Base-by-base conservation (phyloP, 2,797 vertebrate species). In the Natrix natrix region DNA sequence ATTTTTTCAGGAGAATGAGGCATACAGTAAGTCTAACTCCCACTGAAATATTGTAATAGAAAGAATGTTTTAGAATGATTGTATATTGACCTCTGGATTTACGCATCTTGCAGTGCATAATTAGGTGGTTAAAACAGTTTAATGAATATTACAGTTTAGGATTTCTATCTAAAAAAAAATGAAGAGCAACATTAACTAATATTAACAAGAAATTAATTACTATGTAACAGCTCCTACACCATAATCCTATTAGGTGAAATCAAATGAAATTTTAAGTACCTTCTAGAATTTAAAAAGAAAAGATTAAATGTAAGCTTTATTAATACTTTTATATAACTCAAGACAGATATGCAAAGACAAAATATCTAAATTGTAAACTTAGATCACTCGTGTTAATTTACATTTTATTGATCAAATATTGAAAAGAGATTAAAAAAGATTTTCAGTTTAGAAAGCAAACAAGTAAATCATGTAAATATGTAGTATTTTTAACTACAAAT, bases 291-390 rank as follows among this genome's bases (percentile, higher is more conserved):
- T 91, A 93, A 91, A 96, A 52, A 93, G 83, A 95, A 92, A 95
- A 92, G 92, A 91, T 97, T 94, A 96, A 97, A 98, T 97, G 94
- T 96, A 96, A 97, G 90, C 95, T 96, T 98, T 98, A 98, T 98
- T 98, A 94, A 96, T 97, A 97, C 96, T 97, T 96, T 96, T 95
- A 96, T 96, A 97, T 97, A 97, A 97, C 95, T 48, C 22, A 96
- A 96, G 87, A 97, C 96, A 96, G 95, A 95, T 97, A 97, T 96
- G 96, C 94, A 97, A 98, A 97, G 94, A 95, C 97, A 97, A 97
- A 97, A 92, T 89, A 96, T 91, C 95, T 97, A 96, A 55, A 96
- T 93, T 94, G 69, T 93, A 86, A 94, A 93, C 95, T 97, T 94
- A 98, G 96, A 95, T 94, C 96, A 97, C 95, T 97, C 95, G 96